Conservation (phyloP, 2,113 vertebrate species). For the Oxyruncus cristatus region DNA sequence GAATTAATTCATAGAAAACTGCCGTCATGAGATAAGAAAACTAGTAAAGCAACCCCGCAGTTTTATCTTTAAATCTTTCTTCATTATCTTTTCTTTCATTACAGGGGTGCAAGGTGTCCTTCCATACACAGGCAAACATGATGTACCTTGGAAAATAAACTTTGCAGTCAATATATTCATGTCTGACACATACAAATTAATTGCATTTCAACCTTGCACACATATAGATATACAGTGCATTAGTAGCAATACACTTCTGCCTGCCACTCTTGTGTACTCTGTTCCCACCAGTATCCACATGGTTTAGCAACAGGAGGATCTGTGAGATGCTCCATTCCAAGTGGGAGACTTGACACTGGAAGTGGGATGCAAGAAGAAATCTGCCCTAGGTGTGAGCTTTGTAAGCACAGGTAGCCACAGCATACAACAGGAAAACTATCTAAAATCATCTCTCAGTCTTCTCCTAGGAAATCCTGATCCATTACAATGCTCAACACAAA, state of each 20-base stretch:
- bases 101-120: background rate
- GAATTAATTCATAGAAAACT: background rate
- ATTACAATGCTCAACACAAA: background rate
- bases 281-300: fast-evolving
- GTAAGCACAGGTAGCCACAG: background rate
- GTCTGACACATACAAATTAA: background rate
- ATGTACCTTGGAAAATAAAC: background rate
- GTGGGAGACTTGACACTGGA: background rate
- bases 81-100: background rate
- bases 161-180: background rate
- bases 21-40: background rate
- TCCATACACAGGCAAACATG: background rate
- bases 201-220: background rate
- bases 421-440: background rate
- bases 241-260: background rate
- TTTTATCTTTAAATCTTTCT: background rate
- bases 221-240: background rate
- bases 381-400: background rate
- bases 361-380: background rate
- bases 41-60: background rate
- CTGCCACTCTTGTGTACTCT: fast-evolving
- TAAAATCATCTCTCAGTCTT: background rate
- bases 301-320: background rate
- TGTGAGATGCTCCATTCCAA: background rate
- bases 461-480: background rate